Evolutionary conservation across 2,888 invertebrate species (phyloP).

Genomic region (Dysmachus trigonus): DNA sequence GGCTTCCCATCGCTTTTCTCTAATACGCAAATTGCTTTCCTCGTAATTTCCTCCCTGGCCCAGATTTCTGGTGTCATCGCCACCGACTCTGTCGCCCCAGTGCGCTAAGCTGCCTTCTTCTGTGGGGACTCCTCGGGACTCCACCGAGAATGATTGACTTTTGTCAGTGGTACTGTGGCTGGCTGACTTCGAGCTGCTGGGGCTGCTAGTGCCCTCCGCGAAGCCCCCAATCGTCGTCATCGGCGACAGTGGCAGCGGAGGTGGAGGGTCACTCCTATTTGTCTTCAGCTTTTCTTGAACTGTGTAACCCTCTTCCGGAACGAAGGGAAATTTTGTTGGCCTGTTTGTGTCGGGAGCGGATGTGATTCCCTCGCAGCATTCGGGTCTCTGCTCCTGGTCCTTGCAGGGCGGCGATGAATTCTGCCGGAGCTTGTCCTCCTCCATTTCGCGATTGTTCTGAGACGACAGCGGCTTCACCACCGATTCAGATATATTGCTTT

Average conservation of each 20-base stretch:
- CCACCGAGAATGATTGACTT: slow-evolving; percentile 8
- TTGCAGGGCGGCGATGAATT: not conserved
- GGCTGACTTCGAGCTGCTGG: slow-evolving; percentile 1
- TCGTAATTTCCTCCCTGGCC: slow-evolving; percentile 33
- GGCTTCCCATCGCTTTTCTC: slow-evolving; percentile 17
- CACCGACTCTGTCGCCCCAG: not conserved
- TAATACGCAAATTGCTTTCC: slow-evolving; percentile 40
- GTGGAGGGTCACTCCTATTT: not conserved
- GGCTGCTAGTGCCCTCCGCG: not conserved
- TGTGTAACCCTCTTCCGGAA: not conserved
- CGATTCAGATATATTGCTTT: slow-evolving; percentile 44
- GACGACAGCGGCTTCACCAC: not conserved
- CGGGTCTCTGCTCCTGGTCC: not conserved
- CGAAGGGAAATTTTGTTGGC: not conserved
- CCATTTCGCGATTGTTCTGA: slow-evolving; percentile 4
- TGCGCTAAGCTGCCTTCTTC: not conserved
- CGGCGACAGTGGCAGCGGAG: too few relatives aligned
- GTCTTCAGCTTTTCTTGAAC: slow-evolving; percentile 26
- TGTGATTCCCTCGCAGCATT: not conserved
- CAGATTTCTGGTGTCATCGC: not conserved
- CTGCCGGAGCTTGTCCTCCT: not conserved
- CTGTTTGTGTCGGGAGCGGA: slow-evolving; percentile 20
- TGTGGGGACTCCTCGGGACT: not conserved
- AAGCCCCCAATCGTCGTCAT: not conserved
- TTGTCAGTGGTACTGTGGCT: not conserved